phyloP scores from a whole-genome alignment of 2,797 vertebrate genomes.

The Botia almorhae region DNA sequence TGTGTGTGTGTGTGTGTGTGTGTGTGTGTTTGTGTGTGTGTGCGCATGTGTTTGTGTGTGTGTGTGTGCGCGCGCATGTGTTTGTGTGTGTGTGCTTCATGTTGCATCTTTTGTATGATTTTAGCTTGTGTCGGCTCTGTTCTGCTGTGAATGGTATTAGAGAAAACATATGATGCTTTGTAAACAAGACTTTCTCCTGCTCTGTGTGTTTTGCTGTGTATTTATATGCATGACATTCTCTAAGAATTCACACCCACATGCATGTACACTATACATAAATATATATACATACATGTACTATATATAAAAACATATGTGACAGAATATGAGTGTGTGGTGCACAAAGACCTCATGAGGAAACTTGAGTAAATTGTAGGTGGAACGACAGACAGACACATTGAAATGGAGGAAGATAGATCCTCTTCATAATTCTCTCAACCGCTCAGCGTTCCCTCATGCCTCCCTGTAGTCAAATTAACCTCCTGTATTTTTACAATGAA shows the following conservation, averaged over 20 bases:
- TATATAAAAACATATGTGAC: neutral
- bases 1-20: too few species aligned
- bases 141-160: conserved; percentile 35
- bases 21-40: too few species aligned
- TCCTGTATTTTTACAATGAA: conserved; percentile 24
- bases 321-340: conserved; percentile 8
- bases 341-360: conserved; percentile 50
- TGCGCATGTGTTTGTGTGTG: neutral
- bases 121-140: conserved; percentile 33
- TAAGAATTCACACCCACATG: neutral
- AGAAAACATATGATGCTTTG: conserved; percentile 43
- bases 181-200: conserved; percentile 24
- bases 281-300: conserved; percentile 13
- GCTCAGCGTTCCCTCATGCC: conserved; percentile 19
- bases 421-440: conserved; percentile 24
- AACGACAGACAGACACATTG: conserved; percentile 16
- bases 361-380: too few species aligned
- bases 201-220: neutral
- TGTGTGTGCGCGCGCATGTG: too few species aligned
- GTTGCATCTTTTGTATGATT: conserved; percentile 38
- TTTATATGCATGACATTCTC: neutral
- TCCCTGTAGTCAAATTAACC: conserved; percentile 41
- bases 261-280: neutral
- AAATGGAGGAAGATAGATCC: conserved; percentile 10
- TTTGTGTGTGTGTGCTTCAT: conserved; percentile 25